Conservation (phyloP, 2,888 invertebrate genomes). For the Lasioglossum oenotherae region DNA sequence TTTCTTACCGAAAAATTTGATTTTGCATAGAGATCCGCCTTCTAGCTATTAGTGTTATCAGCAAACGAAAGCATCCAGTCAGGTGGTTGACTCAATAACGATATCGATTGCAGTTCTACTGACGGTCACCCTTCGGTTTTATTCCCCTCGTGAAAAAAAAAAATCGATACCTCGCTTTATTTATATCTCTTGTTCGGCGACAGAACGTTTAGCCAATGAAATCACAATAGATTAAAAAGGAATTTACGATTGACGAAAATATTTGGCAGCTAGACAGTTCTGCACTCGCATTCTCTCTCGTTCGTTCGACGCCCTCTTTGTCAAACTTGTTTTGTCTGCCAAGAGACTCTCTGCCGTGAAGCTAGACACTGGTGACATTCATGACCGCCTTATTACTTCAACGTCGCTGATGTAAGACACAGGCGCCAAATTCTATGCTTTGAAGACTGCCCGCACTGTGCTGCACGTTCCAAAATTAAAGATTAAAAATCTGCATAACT, state of each 20-base stretch:
- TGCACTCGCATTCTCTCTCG: constrained; percentile 22
- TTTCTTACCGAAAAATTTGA: neutral
- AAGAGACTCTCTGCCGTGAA: constrained; percentile 20
- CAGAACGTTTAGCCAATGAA: constrained; percentile 31
- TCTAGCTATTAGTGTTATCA: constrained; percentile 28
- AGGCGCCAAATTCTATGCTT: constrained; percentile 53
- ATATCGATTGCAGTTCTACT: constrained; percentile 72
- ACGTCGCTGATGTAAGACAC: constrained; percentile 34
- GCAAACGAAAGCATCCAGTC: constrained; percentile 34
- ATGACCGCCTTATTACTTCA: constrained; percentile 50
- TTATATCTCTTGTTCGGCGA: constrained; percentile 62
- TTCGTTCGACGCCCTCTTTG: constrained; percentile 1
- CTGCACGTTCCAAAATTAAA: constrained; percentile 1
- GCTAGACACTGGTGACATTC: constrained; percentile 55
- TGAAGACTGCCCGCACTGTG: neutral
- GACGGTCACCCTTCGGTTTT: constrained; percentile 71
- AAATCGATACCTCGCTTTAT: constrained; percentile 75
- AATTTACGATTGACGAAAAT: constrained; percentile 10
- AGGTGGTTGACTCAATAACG: constrained; percentile 62
- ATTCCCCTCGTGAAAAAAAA: constrained; percentile 60
- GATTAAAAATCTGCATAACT: neutral
- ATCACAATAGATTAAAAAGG: constrained; percentile 17
- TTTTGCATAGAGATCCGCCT: neutral
- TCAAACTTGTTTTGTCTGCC: constrained; percentile 22
- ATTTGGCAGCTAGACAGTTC: constrained; percentile 27